Conservation (phyloP, 2,888 invertebrate species). For the Lamellibrachia columna region DNA sequence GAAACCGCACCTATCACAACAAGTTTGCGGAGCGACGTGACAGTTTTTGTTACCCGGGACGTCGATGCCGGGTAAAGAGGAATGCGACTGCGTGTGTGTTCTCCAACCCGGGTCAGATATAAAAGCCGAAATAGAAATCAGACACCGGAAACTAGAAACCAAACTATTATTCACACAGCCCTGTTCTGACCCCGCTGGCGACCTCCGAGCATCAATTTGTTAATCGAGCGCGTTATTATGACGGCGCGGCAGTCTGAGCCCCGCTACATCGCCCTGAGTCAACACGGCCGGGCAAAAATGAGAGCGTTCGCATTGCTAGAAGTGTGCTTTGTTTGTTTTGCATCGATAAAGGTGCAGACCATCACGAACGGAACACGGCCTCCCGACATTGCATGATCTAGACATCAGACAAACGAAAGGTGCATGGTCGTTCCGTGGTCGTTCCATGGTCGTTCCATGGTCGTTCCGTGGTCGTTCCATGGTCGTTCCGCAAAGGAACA, state of each 20-base stretch:
- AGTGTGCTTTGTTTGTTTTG: conserved; percentile 10
- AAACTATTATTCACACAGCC: conserved; percentile 10
- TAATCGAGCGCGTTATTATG: not conserved
- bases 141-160: conserved; percentile 5
- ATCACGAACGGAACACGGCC: not conserved
- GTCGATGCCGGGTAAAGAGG: not conserved
- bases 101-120: conserved; percentile 3
- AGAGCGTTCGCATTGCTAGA: not conserved
- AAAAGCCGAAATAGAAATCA: not conserved
- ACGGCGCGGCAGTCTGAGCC: not conserved
- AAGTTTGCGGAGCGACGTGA: not conserved
- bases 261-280: not conserved
- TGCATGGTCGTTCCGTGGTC: too few relatives aligned
- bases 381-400: not conserved
- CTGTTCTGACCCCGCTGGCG: not conserved
- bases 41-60: not conserved
- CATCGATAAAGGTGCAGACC: not conserved
- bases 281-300: conserved; percentile 2
- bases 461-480: too few relatives aligned
- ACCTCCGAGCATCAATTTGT: not conserved
- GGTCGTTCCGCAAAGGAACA: too few relatives aligned
- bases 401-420: not conserved
- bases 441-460: too few relatives aligned
- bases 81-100: not conserved
- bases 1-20: too few relatives aligned